Conservation (phyloP, 2,113 vertebrate species). For the Cairina moschata region DNA sequence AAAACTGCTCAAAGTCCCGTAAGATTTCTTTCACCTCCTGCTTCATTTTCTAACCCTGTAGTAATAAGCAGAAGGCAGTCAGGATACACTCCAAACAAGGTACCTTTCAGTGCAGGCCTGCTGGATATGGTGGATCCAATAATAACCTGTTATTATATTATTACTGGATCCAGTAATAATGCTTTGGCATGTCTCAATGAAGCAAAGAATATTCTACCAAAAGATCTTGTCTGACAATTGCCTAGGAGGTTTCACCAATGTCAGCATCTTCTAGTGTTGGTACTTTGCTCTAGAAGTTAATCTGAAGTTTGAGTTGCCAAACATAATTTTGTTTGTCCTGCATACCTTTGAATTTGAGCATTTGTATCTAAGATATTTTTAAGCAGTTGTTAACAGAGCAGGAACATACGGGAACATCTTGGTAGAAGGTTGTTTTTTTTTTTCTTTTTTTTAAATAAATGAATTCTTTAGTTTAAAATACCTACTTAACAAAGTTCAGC, state of each 20-base stretch:
- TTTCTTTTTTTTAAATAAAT: neutral
- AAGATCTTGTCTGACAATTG: neutral
- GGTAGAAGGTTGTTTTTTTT: neutral
- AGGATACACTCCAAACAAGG: neutral
- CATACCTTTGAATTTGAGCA: neutral
- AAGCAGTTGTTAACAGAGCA: neutral
- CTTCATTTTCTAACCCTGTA: neutral
- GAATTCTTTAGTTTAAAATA: neutral
- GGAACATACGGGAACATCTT: neutral
- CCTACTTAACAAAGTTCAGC: neutral
- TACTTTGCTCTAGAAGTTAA: neutral
- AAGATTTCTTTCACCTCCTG: neutral
- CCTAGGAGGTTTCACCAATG: neutral
- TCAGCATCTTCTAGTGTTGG: neutral
- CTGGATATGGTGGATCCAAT: neutral
- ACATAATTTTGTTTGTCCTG: neutral
- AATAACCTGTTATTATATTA: neutral
- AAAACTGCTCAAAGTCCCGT: neutral
- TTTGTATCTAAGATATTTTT: neutral
- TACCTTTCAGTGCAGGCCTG: neutral
- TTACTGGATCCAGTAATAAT: neutral
- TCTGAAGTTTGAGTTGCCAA: neutral
- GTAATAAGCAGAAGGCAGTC: neutral
- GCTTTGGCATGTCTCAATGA: neutral
- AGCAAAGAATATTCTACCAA: neutral